Evolutionary conservation across 2,888 invertebrate genomes (phyloP).

Genomic region (Tachina fera): DNA sequence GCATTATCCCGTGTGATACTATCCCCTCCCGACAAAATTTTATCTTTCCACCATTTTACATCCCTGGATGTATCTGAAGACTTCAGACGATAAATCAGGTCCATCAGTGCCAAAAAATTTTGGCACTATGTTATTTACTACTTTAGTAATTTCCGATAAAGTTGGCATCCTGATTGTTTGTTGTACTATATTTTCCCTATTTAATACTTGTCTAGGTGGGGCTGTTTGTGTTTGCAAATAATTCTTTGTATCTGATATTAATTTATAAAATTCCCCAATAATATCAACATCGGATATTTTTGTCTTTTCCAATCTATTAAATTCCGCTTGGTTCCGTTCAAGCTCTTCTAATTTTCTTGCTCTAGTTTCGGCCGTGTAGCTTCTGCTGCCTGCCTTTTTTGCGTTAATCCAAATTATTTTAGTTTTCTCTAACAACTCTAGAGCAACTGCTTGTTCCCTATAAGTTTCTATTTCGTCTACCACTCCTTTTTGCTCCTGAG

Average conservation of each 20-base stretch:
- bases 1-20: not conserved
- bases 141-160: not conserved
- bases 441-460: not conserved
- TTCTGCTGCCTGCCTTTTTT: not conserved
- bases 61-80: not conserved
- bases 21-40: too few species aligned
- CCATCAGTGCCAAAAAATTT: not conserved
- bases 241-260: not conserved
- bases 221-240: not conserved
- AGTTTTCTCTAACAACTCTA: not conserved
- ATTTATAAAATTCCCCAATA: not conserved
- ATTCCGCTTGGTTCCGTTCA: not conserved
- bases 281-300: not conserved
- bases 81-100: not conserved
- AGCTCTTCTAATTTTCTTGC: not conserved
- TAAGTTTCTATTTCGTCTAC: not conserved
- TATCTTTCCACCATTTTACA: not conserved
- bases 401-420: not conserved
- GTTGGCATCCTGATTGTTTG: not conserved
- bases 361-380: not conserved
- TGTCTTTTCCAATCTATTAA: not conserved
- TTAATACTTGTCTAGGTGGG: not conserved
- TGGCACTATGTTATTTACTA: not conserved
- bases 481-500: not conserved
- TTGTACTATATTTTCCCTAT: not conserved